Evolutionary conservation across 2,797 vertebrate genomes (phyloP), one percentile per base, ranked within the genome.

Genomic region (Acomys russatus): DNA sequence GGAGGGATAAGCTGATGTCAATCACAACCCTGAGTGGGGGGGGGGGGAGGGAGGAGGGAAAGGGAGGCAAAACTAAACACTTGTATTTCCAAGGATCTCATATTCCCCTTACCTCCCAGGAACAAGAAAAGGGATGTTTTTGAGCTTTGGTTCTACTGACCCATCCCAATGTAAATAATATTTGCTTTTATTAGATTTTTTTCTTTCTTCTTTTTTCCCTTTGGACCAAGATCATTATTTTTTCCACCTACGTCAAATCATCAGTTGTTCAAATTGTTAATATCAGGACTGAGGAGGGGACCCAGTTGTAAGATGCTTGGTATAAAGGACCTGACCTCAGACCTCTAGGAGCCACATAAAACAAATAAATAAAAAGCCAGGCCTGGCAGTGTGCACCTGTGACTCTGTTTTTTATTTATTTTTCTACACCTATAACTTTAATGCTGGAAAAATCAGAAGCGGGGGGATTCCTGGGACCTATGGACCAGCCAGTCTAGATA

Each of bases 171-270:
- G 38, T 89, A 68, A 68, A 49, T 18, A 9, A 1, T n/a, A 80
- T 54, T 64, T 88, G 22, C 30, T 92, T 87, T 28, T 61, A 51
- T 0, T 84, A 33, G 51, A 64, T 96, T 91, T 96, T 91, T 96
- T 87, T 63, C 38, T 87, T 88, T 85, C n/a, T 92, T 4, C 68
- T 90, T 77, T 77, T 90, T 90, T 22, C 14, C 30, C 54, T 96
- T 56, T 77, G 44, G 17, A 6, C 30, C 54, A 73, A 89, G 66
- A 25, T 83, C 79, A 92, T 35, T 18, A 73, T 61, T 86, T 97
- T 64, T 35, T 49, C 18, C 30, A 87, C 49, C 44, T 33, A 59
- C 51, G 44, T n/a, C 66, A n/a, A 30, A 82, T 23, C 66, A 18
- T 59, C 11, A 61, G 70, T 51, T 33, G 64, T 64, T 30, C 35